These are phyloP conservation scores for Pogonocichla stellata DNA, from an alignment of 2,113 vertebrate genomes.

Conservation along the genomic window DNA sequence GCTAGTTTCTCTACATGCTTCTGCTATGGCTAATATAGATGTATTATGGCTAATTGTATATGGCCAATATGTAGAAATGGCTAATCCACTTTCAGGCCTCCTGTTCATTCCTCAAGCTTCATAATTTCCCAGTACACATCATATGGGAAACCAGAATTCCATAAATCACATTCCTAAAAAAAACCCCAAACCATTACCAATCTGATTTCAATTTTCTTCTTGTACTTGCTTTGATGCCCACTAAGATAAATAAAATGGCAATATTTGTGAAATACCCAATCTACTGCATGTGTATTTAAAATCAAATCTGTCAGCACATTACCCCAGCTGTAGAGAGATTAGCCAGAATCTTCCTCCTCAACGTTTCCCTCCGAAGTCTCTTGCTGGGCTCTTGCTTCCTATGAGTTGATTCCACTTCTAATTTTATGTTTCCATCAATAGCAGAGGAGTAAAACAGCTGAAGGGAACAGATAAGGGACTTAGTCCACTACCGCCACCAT, in stretches of 20 bases:
- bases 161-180: not conserved
- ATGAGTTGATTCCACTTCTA: slow-evolving; percentile 21
- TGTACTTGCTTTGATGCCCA: not conserved
- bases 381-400: slow-evolving; percentile 3
- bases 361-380: not conserved
- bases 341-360: slow-evolving; percentile 2
- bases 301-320: not conserved
- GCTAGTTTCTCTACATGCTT: not conserved
- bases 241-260: slow-evolving; percentile 1
- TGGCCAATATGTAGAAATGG: not conserved
- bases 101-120: not conserved
- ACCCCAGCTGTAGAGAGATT: slow-evolving; percentile 5
- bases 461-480: slow-evolving; percentile 61
- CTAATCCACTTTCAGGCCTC: not conserved
- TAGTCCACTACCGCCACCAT: slow-evolving; percentile 18
- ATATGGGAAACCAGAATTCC: not conserved
- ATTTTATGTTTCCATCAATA: slow-evolving; percentile 41
- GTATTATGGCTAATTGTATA: too few species aligned
- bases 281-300: not conserved
- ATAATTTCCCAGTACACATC: not conserved
- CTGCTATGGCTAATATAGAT: too few species aligned
- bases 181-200: not conserved
- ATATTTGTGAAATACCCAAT: not conserved
- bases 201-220: slow-evolving; percentile 14
- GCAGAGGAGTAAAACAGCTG: slow-evolving; percentile 54